A percentile compares a stretch with the other conserved stretches of the same genome.
Conservation (phyloP, 2,113 vertebrate genomes). For the Progne subis region DNA sequence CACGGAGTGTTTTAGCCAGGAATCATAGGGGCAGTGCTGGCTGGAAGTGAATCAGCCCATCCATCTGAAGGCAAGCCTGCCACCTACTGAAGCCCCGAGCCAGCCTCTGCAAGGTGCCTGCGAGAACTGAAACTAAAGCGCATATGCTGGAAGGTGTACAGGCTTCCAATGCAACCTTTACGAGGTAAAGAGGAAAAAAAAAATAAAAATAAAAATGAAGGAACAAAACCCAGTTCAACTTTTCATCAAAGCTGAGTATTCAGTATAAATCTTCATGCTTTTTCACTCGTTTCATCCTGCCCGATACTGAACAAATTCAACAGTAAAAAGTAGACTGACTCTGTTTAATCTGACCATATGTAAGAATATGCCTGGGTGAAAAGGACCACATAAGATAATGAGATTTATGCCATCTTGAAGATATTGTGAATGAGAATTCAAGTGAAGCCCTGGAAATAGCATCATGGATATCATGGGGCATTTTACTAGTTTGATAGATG, state of each 20-base stretch:
- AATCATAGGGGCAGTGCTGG: not conserved
- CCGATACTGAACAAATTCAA: not conserved
- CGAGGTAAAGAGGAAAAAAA: not conserved
- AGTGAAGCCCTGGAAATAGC: not conserved
- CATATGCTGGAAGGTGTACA: not conserved
- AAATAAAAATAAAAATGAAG: not conserved
- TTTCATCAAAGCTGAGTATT: not conserved
- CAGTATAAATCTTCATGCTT: not conserved
- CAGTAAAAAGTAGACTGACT: not conserved
- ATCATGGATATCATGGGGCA: not conserved
- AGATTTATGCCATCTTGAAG: constrained; percentile 7
- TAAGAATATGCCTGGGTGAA: not conserved
- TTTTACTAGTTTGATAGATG: constrained; percentile 51
- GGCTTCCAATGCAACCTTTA: not conserved
- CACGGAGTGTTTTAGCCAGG: not conserved
- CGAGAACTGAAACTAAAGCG: not conserved
- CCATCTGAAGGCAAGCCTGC: not conserved
- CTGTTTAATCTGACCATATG: constrained; percentile 35
- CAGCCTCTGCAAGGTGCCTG: not conserved
- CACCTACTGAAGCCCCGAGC: not conserved
- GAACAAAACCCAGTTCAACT: not conserved
- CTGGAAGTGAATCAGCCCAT: not conserved
- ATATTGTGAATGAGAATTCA: constrained; percentile 19
- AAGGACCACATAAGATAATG: constrained; percentile 5
- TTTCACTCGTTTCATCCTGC: not conserved